Base-by-base conservation (phyloP, 2,113 vertebrate species). In the Benitochromis conjunctus region DNA sequence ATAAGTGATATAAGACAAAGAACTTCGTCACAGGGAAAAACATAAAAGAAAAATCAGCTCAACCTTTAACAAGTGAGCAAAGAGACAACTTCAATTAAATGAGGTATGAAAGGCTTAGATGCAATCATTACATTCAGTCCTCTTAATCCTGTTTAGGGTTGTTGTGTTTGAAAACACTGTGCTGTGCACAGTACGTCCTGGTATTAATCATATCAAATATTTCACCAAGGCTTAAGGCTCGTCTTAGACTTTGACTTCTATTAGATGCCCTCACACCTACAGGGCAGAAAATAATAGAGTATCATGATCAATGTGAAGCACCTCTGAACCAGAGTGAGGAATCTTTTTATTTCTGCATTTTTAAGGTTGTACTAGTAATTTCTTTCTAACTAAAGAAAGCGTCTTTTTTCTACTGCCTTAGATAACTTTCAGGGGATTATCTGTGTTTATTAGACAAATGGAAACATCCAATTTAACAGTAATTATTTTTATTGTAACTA, bases 171-270 rank as follows among this genome's bases (percentile, higher is more conserved):
- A 87, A 88, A 92, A 91, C 43, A 91, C 24, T 77, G 38, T 54
- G 81, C 74, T 82, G 51, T 83, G 78, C 87, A 79, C 82, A 77
- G 74, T 79, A 82, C 82, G 36, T 85, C 71, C 79, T 77, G 51
- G 29, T 88, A 89, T 94, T 88, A 93, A 94, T 94, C 90, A 81
- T 86, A 84, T 90, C 54, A 92, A 91, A 93, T 94, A 89, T 92
- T 92, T 90, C 56, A 85, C 86, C 62, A 78, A 86, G 88, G 87
- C 82, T 88, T 93, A 90, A 88, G 89, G 60, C 62, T 74, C 13
- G 19, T 92, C 77, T 82, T 85, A 77, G 80, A 56, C 60, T 84
- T 86, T 81, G 46, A 83, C 85, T 86, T 76, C 82, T 78, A 83
- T 89, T 78, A 85, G 87, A 48, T 83, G 87, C 7, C 69, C 38